phyloP scores from a whole-genome alignment of 1,140 invertebrate genomes.

The Stegodyphus mimosarum region DNA sequence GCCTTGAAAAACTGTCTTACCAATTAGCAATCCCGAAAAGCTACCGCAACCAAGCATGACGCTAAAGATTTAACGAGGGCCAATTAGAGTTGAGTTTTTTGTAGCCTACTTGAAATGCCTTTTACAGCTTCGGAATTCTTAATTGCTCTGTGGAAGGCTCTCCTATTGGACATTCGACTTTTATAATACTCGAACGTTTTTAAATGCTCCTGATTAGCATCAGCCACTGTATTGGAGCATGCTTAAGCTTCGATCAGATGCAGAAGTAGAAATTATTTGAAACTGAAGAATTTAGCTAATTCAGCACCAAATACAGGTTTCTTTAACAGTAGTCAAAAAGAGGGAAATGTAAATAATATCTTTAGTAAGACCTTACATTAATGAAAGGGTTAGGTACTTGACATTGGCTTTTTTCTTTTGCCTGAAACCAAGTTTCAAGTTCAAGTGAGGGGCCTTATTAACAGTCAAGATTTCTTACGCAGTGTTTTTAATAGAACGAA shows the following conservation, averaged over 20 bases:
- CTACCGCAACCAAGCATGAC: constrained; percentile 20
- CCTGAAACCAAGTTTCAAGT: too few species aligned
- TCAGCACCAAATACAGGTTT: too few species aligned
- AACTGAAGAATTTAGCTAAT: too few species aligned
- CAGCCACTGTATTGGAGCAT: neutral
- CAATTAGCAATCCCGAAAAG: constrained; percentile 26
- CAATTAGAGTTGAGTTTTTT: constrained; percentile 14
- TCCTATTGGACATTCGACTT: constrained; percentile 15
- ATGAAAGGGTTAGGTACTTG: too few species aligned
- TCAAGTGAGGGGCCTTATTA: too few species aligned
- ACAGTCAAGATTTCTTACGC: too few species aligned
- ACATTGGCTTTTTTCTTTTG: too few species aligned
- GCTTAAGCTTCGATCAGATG: neutral
- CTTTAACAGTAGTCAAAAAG: too few species aligned
- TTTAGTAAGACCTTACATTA: neutral
- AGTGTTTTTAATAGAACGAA: too few species aligned
- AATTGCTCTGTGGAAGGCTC: neutral
- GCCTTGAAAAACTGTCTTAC: constrained; percentile 17
- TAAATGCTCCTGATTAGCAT: neutral
- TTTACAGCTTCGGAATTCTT: neutral
- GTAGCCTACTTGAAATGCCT: neutral
- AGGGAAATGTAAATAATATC: neutral
- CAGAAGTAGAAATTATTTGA: too few species aligned
- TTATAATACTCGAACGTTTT: constrained; percentile 7
- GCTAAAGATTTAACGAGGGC: constrained; percentile 44